These are phyloP conservation scores for Gonatopus flavifemur DNA, from an alignment of 1,140 invertebrate genomes.

Conservation along the genomic window DNA sequence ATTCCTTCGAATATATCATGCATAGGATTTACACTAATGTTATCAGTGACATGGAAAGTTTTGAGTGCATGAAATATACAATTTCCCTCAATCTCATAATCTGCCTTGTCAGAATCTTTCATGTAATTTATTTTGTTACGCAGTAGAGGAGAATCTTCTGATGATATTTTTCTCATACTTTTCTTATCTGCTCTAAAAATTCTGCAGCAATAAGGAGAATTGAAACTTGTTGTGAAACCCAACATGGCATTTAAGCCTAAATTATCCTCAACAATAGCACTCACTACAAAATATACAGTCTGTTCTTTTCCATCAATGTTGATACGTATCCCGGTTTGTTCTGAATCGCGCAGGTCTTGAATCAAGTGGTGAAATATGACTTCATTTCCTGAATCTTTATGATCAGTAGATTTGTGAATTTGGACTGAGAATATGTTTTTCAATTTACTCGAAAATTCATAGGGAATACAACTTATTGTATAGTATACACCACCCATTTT, in stretches of 20 bases:
- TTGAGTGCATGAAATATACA: not conserved
- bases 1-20: not conserved
- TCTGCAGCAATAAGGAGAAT: not conserved
- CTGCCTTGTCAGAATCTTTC: not conserved
- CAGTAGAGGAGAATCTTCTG: not conserved
- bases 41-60: not conserved
- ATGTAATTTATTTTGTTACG: not conserved
- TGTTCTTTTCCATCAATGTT: not conserved
- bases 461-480: not conserved
- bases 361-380: not conserved
- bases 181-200: not conserved
- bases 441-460: not conserved
- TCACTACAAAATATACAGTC: conserved; percentile 1
- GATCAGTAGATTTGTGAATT: not conserved
- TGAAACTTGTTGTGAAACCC: not conserved
- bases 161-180: not conserved
- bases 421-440: conserved; percentile 2
- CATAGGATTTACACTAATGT: not conserved
- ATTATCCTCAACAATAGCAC: not conserved
- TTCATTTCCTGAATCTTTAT: not conserved
- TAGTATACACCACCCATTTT: conserved; percentile 1
- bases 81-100: not conserved
- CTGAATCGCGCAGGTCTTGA: not conserved
- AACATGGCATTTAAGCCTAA: conserved; percentile 1
- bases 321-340: not conserved